Percentiles rank a stretch among this genome's conserved stretches.
These are phyloP conservation scores for Drosophila sucinea DNA, from an alignment of 1,140 invertebrate genomes.

Conservation along the genomic window DNA sequence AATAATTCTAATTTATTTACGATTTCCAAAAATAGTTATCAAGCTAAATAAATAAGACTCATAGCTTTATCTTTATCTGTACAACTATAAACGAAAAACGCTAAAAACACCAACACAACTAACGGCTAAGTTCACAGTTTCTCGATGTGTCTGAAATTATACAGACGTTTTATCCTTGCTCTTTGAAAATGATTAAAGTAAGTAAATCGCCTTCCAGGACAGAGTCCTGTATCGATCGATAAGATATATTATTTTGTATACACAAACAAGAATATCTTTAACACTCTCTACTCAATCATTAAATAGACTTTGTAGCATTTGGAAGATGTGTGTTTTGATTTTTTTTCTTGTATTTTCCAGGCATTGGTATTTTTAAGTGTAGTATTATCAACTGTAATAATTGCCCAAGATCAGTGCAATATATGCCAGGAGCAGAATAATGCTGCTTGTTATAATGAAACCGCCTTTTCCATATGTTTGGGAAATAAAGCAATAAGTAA, in stretches of 20 bases:
- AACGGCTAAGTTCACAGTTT: not conserved
- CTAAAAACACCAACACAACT: not conserved
- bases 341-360: not conserved
- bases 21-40: slow-evolving; percentile 7
- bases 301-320: too few relatives aligned
- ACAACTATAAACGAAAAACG: not conserved
- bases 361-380: not conserved
- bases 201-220: not conserved
- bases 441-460: slow-evolving; percentile 52
- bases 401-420: slow-evolving; percentile 38
- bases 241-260: too few relatives aligned
- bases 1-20: slow-evolving; percentile 9
- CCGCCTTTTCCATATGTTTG: slow-evolving; percentile 52
- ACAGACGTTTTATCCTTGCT: not conserved
- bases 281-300: too few relatives aligned
- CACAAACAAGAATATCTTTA: too few relatives aligned
- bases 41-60: slow-evolving; percentile 9
- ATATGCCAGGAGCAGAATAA: slow-evolving; percentile 46
- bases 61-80: not conserved
- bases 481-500: slow-evolving; percentile 21
- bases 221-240: too few relatives aligned
- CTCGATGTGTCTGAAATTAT: not conserved
- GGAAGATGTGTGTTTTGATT: not conserved
- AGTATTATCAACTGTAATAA: not conserved
- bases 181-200: not conserved